These are phyloP conservation scores for Peromyscus californicus DNA, from an alignment of 2,113 vertebrate genomes.

Conservation along the genomic window DNA sequence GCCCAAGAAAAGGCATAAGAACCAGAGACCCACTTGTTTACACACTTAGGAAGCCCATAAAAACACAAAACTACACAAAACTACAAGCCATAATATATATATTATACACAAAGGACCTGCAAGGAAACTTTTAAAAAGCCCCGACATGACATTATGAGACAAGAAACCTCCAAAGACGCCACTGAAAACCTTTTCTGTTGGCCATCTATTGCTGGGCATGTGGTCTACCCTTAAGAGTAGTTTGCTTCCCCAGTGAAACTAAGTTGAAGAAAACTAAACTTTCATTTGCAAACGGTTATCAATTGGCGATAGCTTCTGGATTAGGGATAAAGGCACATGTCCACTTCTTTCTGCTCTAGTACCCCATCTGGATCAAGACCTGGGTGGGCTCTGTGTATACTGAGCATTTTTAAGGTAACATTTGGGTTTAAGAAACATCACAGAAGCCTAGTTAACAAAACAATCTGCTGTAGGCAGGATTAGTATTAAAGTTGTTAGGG, in stretches of 20 bases:
- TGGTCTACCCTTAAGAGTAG: background rate
- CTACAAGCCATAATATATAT: background rate
- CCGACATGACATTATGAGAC: background rate
- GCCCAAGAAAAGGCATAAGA: background rate
- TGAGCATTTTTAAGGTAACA: background rate
- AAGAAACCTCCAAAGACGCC: background rate
- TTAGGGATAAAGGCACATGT: background rate
- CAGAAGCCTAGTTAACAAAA: background rate
- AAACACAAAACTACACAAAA: background rate
- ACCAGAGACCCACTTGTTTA: background rate
- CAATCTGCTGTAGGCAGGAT: background rate
- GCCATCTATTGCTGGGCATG: background rate
- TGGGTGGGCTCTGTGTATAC: background rate
- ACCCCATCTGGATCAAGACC: no score
- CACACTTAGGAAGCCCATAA: background rate
- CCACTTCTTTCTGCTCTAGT: background rate
- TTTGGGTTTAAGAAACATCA: background rate
- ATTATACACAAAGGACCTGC: background rate
- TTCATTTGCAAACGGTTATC: background rate
- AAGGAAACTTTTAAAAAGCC: background rate
- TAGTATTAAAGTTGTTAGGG: background rate
- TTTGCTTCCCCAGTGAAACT: background rate
- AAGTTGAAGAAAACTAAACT: background rate
- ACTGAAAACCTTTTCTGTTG: background rate
- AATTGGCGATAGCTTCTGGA: background rate